Conservation (phyloP, 2,888 invertebrate genomes). For the Folsomia candida region DNA sequence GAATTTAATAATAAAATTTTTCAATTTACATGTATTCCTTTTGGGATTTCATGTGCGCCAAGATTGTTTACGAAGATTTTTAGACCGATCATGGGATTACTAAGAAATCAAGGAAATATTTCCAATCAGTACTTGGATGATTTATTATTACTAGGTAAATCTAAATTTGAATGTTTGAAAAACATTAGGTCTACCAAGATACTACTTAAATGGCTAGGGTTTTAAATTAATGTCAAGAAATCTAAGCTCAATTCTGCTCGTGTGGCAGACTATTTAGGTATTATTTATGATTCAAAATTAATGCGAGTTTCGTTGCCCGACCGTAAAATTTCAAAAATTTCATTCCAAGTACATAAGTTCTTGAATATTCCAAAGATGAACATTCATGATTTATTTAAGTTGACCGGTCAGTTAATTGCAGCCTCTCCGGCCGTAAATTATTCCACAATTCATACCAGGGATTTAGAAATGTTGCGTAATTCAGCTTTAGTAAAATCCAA, state of each 20-base stretch:
- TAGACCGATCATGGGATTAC: background rate
- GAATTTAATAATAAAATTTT: background rate
- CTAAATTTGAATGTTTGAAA: background rate
- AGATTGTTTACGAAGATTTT: conserved; percentile 8
- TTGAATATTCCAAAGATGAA: background rate
- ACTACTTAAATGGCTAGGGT: background rate
- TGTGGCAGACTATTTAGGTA: conserved; percentile 8
- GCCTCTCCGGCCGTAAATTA: conserved; percentile 21
- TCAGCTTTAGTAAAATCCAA: background rate
- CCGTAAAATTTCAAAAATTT: conserved; percentile 1
- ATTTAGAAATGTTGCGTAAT: conserved; percentile 21
- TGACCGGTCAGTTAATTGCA: conserved; percentile 20
- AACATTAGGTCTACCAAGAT: background rate
- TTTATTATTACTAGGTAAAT: background rate
- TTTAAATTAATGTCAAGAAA: conserved; percentile 1
- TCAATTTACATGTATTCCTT: conserved; percentile 15
- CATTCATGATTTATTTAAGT: background rate
- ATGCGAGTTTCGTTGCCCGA: background rate
- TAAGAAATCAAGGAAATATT: background rate
- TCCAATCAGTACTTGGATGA: conserved; percentile 13
- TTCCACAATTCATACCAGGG: background rate
- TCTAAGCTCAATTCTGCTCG: background rate
- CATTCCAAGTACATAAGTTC: background rate
- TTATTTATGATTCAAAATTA: background rate
- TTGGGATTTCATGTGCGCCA: conserved; percentile 9